These are phyloP conservation scores for Linnaemya vulpina DNA, from an alignment of 2,888 invertebrate genomes.

Conservation along the genomic window DNA sequence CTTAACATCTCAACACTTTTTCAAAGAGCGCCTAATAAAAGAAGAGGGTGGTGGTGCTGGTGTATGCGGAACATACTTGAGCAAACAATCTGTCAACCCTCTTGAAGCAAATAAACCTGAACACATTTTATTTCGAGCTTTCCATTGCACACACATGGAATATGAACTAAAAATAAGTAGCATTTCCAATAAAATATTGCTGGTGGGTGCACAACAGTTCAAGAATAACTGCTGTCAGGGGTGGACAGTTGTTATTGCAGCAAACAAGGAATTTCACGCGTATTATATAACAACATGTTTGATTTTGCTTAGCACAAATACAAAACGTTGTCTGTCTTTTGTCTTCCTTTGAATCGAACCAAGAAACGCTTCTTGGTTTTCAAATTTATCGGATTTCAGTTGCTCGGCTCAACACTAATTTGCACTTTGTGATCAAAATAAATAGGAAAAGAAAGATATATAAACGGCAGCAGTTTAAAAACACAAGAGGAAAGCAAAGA, in stretches of 20 bases:
- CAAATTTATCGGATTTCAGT: slow-evolving; percentile 60
- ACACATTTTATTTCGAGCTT: slow-evolving; percentile 31
- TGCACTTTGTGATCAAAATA: background rate
- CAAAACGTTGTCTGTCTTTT: slow-evolving; percentile 3
- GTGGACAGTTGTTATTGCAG: slow-evolving; percentile 16
- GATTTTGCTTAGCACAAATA: background rate
- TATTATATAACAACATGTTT: slow-evolving; percentile 33
- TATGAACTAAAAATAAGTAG: background rate
- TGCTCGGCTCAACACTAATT: background rate
- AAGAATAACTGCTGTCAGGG: slow-evolving; percentile 28
- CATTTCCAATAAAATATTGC: background rate
- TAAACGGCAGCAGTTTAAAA: slow-evolving; percentile 5
- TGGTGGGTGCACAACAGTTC: background rate
- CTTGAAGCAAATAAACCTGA: slow-evolving; percentile 42
- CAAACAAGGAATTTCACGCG: slow-evolving; percentile 52
- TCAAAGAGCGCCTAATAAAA: background rate
- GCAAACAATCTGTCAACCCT: slow-evolving; percentile 60
- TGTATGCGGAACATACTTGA: slow-evolving; percentile 50
- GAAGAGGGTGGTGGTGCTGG: slow-evolving; percentile 1
- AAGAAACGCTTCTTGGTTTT: background rate
- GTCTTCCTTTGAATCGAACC: background rate
- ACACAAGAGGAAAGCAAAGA: slow-evolving; percentile 5
- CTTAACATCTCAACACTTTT: slow-evolving; percentile 58
- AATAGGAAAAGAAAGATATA: background rate
- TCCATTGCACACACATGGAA: slow-evolving; percentile 1